Evolutionary conservation across 2,113 vertebrate genomes (phyloP).

Genomic region (Antennarius striatus): DNA sequence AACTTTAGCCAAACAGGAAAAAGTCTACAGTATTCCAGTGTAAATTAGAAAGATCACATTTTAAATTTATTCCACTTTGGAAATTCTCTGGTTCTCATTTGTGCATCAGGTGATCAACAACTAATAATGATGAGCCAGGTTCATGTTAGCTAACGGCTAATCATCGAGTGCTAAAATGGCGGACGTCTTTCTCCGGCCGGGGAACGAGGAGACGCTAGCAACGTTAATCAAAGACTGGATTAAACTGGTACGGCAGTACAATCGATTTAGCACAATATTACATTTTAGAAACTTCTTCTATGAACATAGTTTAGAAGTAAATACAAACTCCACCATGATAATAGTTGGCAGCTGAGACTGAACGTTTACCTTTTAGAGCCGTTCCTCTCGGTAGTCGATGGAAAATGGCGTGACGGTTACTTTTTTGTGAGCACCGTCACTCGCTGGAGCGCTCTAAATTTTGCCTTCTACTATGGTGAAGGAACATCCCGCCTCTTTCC

Average conservation of each 20-base stretch:
- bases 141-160: neutral
- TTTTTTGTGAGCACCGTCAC: neutral
- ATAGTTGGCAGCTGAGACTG: neutral
- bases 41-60: too few species aligned
- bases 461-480: too few species aligned
- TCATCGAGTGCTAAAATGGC: constrained; percentile 58
- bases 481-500: too few species aligned
- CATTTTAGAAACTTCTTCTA: neutral
- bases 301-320: too few species aligned
- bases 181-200: constrained; percentile 48
- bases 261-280: accelerated
- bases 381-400: constrained; percentile 21
- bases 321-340: constrained; percentile 17
- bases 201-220: neutral
- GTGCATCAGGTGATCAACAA: neutral
- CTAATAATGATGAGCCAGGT: too few species aligned
- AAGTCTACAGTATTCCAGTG: too few species aligned
- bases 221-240: neutral
- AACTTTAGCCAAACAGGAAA: neutral
- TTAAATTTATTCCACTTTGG: too few species aligned
- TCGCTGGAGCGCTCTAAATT: too few species aligned
- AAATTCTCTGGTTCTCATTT: too few species aligned
- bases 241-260: accelerated
- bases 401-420: constrained; percentile 68
- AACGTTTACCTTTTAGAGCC: neutral